These are phyloP conservation scores for Toxotes chatareus DNA, from an alignment of 2,113 vertebrate species.

Conservation along the genomic window DNA sequence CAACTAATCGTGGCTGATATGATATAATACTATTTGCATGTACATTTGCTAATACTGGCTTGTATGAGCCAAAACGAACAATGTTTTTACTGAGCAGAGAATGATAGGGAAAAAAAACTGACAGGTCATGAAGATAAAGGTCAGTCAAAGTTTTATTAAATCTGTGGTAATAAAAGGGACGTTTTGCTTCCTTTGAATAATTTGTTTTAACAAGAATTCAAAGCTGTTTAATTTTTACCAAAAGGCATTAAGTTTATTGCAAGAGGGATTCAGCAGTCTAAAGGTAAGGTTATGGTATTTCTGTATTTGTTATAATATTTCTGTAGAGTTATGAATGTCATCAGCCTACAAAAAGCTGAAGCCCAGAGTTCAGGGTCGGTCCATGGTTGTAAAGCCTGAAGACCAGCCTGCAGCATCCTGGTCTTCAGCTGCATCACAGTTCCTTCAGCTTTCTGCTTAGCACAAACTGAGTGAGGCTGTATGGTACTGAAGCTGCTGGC, in stretches of 20 bases:
- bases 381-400: conserved; percentile 60
- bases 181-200: not conserved
- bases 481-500: not conserved
- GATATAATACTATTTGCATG: not conserved
- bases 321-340: not conserved
- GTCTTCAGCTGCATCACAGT: not conserved
- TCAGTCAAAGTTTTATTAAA: not conserved
- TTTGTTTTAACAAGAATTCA: not conserved
- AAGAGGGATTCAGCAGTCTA: not conserved
- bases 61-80: not conserved
- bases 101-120: not conserved
- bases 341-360: not conserved
- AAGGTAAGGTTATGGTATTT: not conserved
- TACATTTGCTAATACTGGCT: not conserved
- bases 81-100: not conserved
- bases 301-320: not conserved
- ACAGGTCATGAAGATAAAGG: not conserved
- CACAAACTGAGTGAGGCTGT: conserved; percentile 12
- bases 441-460: not conserved
- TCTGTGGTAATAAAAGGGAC: not conserved
- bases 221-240: not conserved
- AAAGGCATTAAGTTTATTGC: not conserved
- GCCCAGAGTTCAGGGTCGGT: conserved; percentile 25
- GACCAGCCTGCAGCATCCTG: not conserved
- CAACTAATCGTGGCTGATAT: not conserved